Conservation (phyloP, 2,113 vertebrate genomes). For the Podarcis cretensis region DNA sequence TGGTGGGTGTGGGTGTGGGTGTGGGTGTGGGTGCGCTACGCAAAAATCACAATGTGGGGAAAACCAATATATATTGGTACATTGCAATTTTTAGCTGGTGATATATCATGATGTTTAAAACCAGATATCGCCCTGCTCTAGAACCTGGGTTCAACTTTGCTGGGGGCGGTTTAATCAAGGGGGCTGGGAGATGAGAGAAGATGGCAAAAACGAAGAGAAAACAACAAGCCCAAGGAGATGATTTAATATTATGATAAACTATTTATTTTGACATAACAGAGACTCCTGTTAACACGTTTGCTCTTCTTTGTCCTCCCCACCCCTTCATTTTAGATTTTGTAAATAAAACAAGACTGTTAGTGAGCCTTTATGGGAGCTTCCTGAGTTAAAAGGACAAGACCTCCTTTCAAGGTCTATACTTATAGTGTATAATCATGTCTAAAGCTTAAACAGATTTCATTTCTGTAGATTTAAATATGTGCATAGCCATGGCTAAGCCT, state of each 20-base stretch:
- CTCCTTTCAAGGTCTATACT: conserved; percentile 27
- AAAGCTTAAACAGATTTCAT: conserved; percentile 29
- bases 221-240: neutral
- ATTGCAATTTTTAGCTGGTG: too few species aligned
- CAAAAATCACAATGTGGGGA: too few species aligned
- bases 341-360: neutral
- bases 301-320: neutral
- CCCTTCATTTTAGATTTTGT: neutral
- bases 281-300: neutral
- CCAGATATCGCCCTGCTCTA: too few species aligned
- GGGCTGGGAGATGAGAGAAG: neutral
- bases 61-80: too few species aligned
- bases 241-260: neutral
- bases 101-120: too few species aligned
- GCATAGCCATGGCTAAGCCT: conserved; percentile 25
- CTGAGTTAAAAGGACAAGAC: neutral
- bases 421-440: conserved; percentile 2
- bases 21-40: too few species aligned
- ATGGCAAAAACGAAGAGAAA: neutral
- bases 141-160: neutral
- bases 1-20: too few species aligned
- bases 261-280: neutral
- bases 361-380: neutral
- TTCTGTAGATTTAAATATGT: conserved; percentile 42
- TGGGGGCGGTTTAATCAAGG: neutral